Base-by-base conservation (phyloP, 2,888 invertebrate genomes). In the Meta bourneti region DNA sequence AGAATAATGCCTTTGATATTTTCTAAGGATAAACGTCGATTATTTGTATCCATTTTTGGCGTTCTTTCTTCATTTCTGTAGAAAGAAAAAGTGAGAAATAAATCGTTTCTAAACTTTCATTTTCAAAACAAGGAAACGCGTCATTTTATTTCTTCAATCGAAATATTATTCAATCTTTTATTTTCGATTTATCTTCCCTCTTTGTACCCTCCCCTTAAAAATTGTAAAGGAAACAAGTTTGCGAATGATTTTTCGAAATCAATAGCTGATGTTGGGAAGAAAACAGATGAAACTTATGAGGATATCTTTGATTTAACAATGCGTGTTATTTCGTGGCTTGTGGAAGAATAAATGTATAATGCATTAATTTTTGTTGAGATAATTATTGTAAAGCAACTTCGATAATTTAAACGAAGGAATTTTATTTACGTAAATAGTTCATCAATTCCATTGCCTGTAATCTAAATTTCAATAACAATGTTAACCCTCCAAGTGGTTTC, bases 61-160 rank as follows among this genome's bases (percentile, higher is more conserved):
- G 34, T 71, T 71, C 19, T 71, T 16, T 71, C 7, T 71, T 20
- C 7, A n/a, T 71, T 19, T 71, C 20, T 71, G 16, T 5, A 71
- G 71, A 9, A 7, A 16, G 71, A 71, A 71, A n/a, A 19, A 71
- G 20, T 7, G 1, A 20, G 71, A 20, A 71, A 71, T 71, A 71
- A 71, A 71, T 71, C 71, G 71, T 71, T 71, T 16, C n/a, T 71
- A 71, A 71, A 71, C 71, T 71, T 71, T 71, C 71, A 71, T 71
- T 71, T 71, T 71, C 20, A n/a, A 71, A 71, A 71, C 71, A 71
- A 71, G 7, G 71, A 7, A 71, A 20, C 16, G 71, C 16, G 71
- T n/a, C 16, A 19, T 71, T 71, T 71, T 71, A 71, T 71, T 71
- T 20, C 71, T 19, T 71, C 16, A 20, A 71, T n/a, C 20, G n/a